Conservation (phyloP, 2,797 vertebrate genomes). For the Chaenodraco wilsoni region DNA sequence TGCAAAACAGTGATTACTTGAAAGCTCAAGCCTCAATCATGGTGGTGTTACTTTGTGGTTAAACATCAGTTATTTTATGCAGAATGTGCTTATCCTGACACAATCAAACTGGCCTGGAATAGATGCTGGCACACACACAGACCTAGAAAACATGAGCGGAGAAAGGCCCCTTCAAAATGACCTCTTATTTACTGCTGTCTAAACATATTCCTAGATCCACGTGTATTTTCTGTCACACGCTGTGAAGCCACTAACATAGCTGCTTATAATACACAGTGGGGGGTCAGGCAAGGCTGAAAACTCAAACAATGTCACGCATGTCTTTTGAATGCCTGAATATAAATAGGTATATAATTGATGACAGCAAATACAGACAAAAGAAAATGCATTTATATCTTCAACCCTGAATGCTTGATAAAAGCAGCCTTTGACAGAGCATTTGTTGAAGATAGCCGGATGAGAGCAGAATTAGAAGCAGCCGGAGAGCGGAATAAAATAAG, state of each 20-base stretch:
- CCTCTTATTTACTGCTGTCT: background rate
- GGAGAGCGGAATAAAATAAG: constrained; percentile 33
- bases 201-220: constrained; percentile 24
- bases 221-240: constrained; percentile 45
- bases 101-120: background rate
- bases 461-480: constrained; percentile 48
- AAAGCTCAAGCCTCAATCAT: constrained; percentile 5
- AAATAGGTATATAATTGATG: constrained; percentile 57
- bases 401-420: constrained; percentile 56
- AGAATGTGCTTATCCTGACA: background rate
- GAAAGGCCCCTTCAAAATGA: background rate
- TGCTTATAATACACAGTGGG: constrained; percentile 48
- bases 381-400: constrained; percentile 46
- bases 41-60: background rate
- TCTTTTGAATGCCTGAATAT: constrained; percentile 62
- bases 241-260: constrained; percentile 62
- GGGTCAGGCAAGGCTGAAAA: constrained; percentile 49
- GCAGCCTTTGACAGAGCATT: constrained; percentile 48
- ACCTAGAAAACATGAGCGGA: background rate
- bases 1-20: background rate
- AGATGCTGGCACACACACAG: background rate
- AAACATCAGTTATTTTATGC: background rate
- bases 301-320: constrained; percentile 52
- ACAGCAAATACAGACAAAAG: constrained; percentile 45
- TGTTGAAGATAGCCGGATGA: constrained; percentile 49